These are phyloP conservation scores for Tilapia sparmanii DNA, from an alignment of 2,113 vertebrate species.

Conservation along the genomic window DNA sequence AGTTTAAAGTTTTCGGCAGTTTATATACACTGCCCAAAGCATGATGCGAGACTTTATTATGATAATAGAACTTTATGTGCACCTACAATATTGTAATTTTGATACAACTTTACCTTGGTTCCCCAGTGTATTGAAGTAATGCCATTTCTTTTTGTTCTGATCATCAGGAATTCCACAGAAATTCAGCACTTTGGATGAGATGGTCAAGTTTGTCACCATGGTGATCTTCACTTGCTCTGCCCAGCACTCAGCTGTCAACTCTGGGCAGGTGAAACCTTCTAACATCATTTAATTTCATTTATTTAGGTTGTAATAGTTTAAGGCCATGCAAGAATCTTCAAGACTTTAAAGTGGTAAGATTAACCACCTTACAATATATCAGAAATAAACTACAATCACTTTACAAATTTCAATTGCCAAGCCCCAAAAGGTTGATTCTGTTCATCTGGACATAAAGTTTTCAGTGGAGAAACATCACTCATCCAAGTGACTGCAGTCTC, in stretches of 20 bases:
- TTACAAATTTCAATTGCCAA: not conserved
- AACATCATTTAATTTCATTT: not conserved
- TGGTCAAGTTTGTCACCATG: conserved; percentile 63
- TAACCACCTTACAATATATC: not conserved
- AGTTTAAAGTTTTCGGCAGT: not conserved
- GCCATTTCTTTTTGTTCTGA: not conserved
- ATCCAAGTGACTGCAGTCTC: not conserved
- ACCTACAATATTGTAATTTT: not conserved
- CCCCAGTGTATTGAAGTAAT: not conserved
- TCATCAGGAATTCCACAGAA: conserved; percentile 44
- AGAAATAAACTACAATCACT: not conserved
- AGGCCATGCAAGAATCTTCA: not conserved
- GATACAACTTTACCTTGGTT: not conserved
- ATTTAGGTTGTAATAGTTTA: not conserved
- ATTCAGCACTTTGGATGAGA: not conserved
- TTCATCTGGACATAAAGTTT: not conserved
- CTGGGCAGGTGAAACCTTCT: conserved; percentile 48
- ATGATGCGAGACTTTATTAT: not conserved
- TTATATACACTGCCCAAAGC: not conserved
- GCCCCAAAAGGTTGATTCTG: not conserved
- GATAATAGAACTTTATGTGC: not conserved
- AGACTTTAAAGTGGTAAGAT: not conserved
- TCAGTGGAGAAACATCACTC: not conserved
- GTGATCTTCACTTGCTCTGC: conserved; percentile 50
- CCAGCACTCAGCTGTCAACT: conserved; percentile 52